Evolutionary conservation across 2,113 vertebrate species (phyloP), one percentile per base, ranked within the genome.

Genomic region (Poeciliopsis retropinna): DNA sequence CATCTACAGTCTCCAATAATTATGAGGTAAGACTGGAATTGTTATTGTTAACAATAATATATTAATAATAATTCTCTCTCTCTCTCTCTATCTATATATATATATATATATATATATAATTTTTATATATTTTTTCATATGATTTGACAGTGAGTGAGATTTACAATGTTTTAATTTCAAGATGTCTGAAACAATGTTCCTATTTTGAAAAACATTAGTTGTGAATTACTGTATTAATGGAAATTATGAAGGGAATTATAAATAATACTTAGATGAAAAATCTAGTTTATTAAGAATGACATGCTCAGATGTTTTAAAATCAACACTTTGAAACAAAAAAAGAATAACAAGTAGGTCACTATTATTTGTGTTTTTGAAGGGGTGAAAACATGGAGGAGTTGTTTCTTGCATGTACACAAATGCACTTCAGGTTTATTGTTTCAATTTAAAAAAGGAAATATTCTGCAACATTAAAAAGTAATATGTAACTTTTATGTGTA

Each of bases 1-100:
- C 30, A 67, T 47, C 44, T 22, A 57, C 67, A 64, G 8, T 44
- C 44, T 6, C 7, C 25, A 60, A 7, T 37, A 81, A 78, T 60
- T 72, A 5, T 85, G 67, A 68, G 30, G 65, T 75, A 72, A 85
- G 17, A 82, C 70, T 70, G 11, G 10, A 32, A 2, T 25, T 37
- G 9, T 44, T 44, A 34, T 34, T 8, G 32, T 34, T 34, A 34
- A 34, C 9, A 9, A 34, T 7, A 32, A 32, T 32, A 6, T 32
- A 32, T 32, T 31, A 31, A 32, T 32, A 32, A n/a, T n/a, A n/a
- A n/a, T n/a, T n/a, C n/a, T n/a, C n/a, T n/a, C n/a, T n/a, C n/a
- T n/a, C n/a, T n/a, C n/a, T n/a, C n/a, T n/a, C n/a, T 34, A 34
- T 34, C 8, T 34, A 11, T 39, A 7, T 39, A 39, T 39, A 4